Evolutionary conservation across 2,888 invertebrate genomes (phyloP).

Genomic region (Halocaridina rubra): DNA sequence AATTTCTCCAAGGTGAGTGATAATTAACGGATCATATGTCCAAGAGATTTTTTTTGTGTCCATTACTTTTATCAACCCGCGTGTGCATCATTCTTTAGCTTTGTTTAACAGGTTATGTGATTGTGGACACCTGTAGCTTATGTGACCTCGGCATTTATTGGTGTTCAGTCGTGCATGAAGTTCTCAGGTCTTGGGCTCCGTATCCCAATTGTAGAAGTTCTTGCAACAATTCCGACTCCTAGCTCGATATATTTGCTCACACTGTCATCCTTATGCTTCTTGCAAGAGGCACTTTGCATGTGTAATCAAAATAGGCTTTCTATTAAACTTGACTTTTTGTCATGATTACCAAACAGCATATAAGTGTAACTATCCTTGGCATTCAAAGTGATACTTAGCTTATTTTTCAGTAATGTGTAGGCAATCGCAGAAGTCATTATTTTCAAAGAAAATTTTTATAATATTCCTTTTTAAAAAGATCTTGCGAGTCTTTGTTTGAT

Average conservation of each 20-base stretch:
- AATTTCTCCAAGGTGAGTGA: neutral
- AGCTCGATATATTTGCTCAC: neutral
- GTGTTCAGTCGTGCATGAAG: neutral
- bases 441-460: neutral
- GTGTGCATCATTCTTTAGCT: too few relatives aligned
- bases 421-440: neutral
- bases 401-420: neutral
- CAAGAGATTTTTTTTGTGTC: neutral
- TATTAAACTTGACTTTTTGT: neutral
- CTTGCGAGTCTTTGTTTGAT: neutral
- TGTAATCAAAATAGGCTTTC: too few relatives aligned
- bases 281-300: neutral
- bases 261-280: neutral
- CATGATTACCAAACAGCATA: neutral
- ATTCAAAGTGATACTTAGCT: neutral
- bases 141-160: neutral
- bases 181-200: neutral
- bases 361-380: neutral
- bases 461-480: neutral
- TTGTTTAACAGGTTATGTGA: neutral
- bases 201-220: neutral
- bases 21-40: neutral
- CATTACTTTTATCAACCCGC: neutral
- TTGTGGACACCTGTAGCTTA: neutral
- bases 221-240: neutral